Evolutionary conservation across 2,113 vertebrate species (phyloP), one percentile per base, ranked within the genome.

Genomic region (Catharus minimus): DNA sequence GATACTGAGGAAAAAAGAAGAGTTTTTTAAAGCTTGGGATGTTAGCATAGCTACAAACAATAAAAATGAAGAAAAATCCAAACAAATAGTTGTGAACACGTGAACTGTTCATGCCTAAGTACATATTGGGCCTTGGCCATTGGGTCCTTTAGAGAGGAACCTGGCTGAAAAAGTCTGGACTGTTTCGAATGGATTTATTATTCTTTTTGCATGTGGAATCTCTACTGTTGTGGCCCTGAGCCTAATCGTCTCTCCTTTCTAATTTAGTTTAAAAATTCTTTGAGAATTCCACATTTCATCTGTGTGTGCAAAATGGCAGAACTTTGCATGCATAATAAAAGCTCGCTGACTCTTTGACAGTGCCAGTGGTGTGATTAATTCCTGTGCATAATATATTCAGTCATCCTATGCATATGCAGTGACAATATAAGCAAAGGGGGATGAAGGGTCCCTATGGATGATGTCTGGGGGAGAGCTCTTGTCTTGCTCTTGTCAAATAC

Each of bases 341-440:
- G 24, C 86, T 83, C 76, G 39, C 36, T 86, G 90, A 77, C 82
- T 94, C 62, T 72, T 58, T 96, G 90, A 87, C 93, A 79, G 78
- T 93, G 89, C 80, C 86, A 81, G 80, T 78, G 86, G 65, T 22
- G 5, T 92, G 83, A 94, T 92, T 92, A 93, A 93, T 94, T 93
- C 88, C 65, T 3, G 4, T 88, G 86, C 80, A 88, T 94, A 96
- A 95, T 88, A 64, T 69, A 92, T 93, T 88, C 95, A 94, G 43
- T 81, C 80, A 74, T 71, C 66, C 80, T 64, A 41, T 92, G 91
- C 88, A 88, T 92, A 81, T 88, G 69, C 53, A 67, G 86, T 88
- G 89, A 81, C 89, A 94, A 44, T 72, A 26, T 58, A 71, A 78
- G 89, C 83, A 64, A 56, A 94, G 44, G 86, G 91, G 73, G 75